A percentile compares a stretch with the other conserved stretches of the same genome.
phyloP scores from a whole-genome alignment of 2,113 vertebrate genomes.

The Tangachromis dhanisi region DNA sequence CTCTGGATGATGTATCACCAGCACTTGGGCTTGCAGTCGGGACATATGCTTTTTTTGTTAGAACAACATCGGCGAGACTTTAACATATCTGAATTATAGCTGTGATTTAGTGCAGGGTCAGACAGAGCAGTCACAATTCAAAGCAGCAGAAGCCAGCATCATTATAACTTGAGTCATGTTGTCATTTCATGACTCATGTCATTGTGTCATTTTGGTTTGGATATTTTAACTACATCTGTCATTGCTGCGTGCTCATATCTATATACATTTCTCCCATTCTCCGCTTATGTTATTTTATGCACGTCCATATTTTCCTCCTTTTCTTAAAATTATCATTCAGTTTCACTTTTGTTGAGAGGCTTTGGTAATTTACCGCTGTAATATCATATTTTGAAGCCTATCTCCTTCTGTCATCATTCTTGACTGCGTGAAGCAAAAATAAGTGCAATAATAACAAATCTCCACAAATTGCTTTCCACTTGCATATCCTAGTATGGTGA shows the following conservation, averaged over 20 bases:
- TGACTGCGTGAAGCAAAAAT: neutral
- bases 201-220: neutral
- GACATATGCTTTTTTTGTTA: conserved; percentile 42
- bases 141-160: neutral
- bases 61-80: conserved; percentile 23
- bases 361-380: neutral
- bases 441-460: neutral
- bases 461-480: neutral
- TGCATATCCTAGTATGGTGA: neutral
- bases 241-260: rapidly evolving
- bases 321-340: neutral
- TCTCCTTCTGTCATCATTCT: neutral
- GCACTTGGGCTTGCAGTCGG: conserved; percentile 12
- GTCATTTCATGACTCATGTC: neutral
- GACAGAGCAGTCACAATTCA: neutral
- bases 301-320: neutral
- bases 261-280: neutral
- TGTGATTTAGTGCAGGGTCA: neutral
- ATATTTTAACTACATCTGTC: neutral
- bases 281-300: neutral
- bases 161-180: neutral
- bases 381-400: neutral
- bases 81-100: conserved; percentile 31
- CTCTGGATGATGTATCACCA: conserved; percentile 41
- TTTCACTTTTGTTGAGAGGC: rapidly evolving